Evolutionary conservation across 2,797 vertebrate genomes (phyloP).

Genomic region (Falco novaeseelandiae): DNA sequence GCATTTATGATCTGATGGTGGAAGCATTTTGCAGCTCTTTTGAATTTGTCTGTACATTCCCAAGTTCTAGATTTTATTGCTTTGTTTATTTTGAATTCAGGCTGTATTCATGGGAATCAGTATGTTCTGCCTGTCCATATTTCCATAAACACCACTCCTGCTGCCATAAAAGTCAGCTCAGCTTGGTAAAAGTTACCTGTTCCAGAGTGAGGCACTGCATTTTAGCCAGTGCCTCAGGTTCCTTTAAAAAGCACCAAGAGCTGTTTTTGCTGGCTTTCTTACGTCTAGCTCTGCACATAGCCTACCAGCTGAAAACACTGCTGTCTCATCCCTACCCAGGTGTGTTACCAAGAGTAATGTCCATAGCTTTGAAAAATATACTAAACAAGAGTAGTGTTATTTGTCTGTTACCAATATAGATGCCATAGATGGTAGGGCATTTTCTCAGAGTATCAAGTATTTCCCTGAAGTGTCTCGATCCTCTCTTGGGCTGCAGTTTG

Average conservation of each 20-base stretch:
- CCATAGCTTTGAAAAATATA: neutral
- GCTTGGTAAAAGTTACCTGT: neutral
- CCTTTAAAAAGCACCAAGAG: neutral
- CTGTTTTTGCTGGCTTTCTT: neutral
- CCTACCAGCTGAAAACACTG: neutral
- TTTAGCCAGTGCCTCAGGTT: neutral
- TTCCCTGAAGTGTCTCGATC: neutral
- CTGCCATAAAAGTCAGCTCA: neutral
- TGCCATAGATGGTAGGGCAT: neutral
- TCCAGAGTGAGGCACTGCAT: neutral
- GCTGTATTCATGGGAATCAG: neutral
- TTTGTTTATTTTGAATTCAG: neutral
- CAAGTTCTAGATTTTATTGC: neutral
- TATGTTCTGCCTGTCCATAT: neutral
- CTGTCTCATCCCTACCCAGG: neutral
- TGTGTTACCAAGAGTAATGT: neutral
- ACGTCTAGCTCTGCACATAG: neutral
- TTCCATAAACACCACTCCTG: neutral
- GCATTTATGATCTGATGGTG: neutral
- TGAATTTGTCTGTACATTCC: neutral
- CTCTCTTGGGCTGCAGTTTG: neutral
- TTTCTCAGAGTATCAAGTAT: neutral
- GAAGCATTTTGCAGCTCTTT: neutral
- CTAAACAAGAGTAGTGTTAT: neutral
- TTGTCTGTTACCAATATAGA: neutral